These are phyloP conservation scores for Coptodon bakossiorum DNA, from an alignment of 2,113 vertebrate species.

Conservation along the genomic window DNA sequence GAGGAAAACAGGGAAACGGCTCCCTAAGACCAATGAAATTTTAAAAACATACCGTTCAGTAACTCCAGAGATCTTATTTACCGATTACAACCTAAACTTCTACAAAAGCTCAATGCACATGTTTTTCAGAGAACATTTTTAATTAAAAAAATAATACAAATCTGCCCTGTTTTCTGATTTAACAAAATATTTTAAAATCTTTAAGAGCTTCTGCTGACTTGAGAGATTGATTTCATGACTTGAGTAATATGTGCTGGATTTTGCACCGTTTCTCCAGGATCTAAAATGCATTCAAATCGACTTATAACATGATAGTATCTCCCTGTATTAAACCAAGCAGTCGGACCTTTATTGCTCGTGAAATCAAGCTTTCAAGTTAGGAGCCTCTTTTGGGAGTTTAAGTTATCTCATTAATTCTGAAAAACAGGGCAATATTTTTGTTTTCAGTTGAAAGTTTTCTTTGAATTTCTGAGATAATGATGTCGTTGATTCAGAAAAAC, in stretches of 20 bases:
- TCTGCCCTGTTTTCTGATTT: not conserved
- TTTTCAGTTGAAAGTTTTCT: not conserved
- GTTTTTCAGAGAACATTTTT: not conserved
- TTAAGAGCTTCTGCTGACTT: not conserved
- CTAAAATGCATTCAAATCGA: not conserved
- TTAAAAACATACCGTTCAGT: not conserved
- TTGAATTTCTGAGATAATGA: not conserved
- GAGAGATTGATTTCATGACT: not conserved
- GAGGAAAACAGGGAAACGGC: not conserved
- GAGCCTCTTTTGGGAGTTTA: not conserved
- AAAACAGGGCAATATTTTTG: not conserved
- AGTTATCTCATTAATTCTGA: not conserved
- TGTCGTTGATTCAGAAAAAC: not conserved
- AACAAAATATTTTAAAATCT: not conserved
- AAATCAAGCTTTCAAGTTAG: not conserved
- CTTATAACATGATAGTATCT: not conserved
- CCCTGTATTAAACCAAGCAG: not conserved
- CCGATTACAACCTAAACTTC: not conserved
- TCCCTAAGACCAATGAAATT: not conserved
- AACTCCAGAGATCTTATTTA: not conserved
- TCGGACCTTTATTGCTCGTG: not conserved
- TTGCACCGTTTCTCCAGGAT: not conserved
- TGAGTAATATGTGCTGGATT: not conserved
- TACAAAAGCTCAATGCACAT: not conserved
- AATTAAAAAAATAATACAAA: rapidly evolving